A percentile compares a stretch with the other conserved stretches of the same genome.
Evolutionary conservation across 2,113 vertebrate species (phyloP).

Genomic region (Diphyllodes magnificus): DNA sequence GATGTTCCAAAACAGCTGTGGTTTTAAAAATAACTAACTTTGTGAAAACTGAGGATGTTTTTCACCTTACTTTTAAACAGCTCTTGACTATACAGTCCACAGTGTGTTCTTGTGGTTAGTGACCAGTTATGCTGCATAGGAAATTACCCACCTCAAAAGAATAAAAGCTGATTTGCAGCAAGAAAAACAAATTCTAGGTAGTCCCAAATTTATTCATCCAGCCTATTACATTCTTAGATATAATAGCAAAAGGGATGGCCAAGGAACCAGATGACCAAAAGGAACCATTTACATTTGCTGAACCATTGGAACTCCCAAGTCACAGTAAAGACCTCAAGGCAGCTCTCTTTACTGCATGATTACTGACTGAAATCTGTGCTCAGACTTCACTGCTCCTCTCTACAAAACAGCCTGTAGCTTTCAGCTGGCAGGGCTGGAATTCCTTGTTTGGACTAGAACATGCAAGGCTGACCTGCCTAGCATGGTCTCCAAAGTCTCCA

Average conservation of each 20-base stretch:
- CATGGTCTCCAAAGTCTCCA: not conserved
- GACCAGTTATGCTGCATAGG: not conserved
- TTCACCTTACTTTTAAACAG: not conserved
- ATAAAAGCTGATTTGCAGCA: not conserved
- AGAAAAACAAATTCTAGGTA: not conserved
- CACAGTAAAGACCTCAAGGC: not conserved
- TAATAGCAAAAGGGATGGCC: not conserved
- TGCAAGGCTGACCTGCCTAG: accelerated
- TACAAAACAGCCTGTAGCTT: not conserved
- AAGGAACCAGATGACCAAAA: not conserved
- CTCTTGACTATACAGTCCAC: not conserved
- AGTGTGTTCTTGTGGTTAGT: not conserved
- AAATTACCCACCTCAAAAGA: not conserved
- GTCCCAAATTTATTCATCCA: not conserved
- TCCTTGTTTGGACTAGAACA: not conserved
- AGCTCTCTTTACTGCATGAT: not conserved
- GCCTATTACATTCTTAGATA: not conserved
- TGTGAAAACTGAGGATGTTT: not conserved
- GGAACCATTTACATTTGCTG: not conserved
- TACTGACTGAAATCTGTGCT: not conserved
- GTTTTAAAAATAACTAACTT: not conserved
- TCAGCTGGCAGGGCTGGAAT: not conserved
- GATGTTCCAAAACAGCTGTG: not conserved
- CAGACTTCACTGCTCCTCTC: not conserved
- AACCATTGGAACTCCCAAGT: not conserved